A percentile compares a stretch with the other conserved stretches of the same genome.
phyloP scores from a whole-genome alignment of 2,797 vertebrate species.

The Sebastolobus altivelis region DNA sequence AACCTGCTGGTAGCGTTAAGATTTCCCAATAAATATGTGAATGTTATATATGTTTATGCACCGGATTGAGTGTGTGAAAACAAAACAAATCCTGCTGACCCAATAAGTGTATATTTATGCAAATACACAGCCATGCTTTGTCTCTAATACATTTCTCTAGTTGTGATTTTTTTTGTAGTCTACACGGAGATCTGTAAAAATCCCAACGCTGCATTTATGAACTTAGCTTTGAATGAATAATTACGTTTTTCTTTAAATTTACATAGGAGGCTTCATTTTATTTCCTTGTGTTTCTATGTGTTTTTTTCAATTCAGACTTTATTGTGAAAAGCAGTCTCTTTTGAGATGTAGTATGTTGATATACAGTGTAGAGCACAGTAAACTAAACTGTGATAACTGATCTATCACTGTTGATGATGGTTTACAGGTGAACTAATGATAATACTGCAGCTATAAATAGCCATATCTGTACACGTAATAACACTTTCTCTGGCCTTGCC shows the following conservation, averaged over 20 bases:
- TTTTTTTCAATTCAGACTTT: neutral
- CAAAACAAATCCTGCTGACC: conserved; percentile 8
- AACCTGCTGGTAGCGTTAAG: neutral
- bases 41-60: neutral
- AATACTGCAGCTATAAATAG: neutral
- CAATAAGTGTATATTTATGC: conserved; percentile 7
- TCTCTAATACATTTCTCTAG: neutral
- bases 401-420: neutral
- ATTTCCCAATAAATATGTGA: neutral
- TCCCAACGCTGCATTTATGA: neutral
- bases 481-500: neutral
- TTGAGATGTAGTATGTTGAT: neutral
- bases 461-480: neutral
- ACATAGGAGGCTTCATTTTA: neutral
- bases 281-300: neutral
- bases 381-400: neutral
- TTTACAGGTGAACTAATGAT: neutral
- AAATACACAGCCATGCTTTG: neutral
- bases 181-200: neutral
- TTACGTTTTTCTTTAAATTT: neutral
- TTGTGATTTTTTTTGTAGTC: neutral
- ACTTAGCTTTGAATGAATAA: neutral
- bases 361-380: neutral
- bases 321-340: neutral
- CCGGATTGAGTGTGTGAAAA: neutral